Base-by-base conservation (phyloP, 2,888 invertebrate genomes). In the Pycnomerus fuliginosus region DNA sequence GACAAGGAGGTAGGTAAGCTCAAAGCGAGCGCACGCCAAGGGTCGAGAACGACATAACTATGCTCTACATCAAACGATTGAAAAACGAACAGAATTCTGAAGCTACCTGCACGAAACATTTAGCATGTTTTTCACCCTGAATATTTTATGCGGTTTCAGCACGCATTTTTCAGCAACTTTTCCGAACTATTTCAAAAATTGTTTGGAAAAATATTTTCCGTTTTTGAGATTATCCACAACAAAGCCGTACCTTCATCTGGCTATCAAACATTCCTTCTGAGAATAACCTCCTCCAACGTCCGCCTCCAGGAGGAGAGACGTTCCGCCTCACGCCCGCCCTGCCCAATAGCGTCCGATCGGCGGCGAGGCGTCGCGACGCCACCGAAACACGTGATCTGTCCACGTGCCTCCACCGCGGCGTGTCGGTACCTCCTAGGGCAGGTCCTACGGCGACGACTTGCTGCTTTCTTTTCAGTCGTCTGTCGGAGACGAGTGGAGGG, bases 341-440 rank as follows among this genome's bases (percentile, higher is more conserved):
- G 51, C 56, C 67, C 58, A 60, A 56, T 61, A 53, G 56, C 52
- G 58, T 52, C 57, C 57, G 55, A 48, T 49, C 58, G 58, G 49
- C 59, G 61, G 51, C 56, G 59, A 63, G 61, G 60, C 64, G 61
- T 56, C 62, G 55, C 62, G 64, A 59, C 62, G 64, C 64, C 61
- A 56, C 61, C 57, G 57, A 60, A 56, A 49, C 69, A 69, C 69
- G 68, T 69, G 68, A 68, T 60, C 60, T 48, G 39, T 48, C 61
- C 64, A 65, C 65, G 65, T 64, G 64, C 60, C 53, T 46, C 48
- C 45, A 53, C 25, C 10, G 58, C 51, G 53, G 59, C 57, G 44
- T 56, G 58, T 56, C 61, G 60, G 59, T 55, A 58, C 60, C 59
- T 62, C 61, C 62, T 56, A 56, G 61, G 61, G 62, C 57, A 37